Evolutionary conservation across 2,113 vertebrate species (phyloP).

Genomic region (Nothobranchius furzeri): DNA sequence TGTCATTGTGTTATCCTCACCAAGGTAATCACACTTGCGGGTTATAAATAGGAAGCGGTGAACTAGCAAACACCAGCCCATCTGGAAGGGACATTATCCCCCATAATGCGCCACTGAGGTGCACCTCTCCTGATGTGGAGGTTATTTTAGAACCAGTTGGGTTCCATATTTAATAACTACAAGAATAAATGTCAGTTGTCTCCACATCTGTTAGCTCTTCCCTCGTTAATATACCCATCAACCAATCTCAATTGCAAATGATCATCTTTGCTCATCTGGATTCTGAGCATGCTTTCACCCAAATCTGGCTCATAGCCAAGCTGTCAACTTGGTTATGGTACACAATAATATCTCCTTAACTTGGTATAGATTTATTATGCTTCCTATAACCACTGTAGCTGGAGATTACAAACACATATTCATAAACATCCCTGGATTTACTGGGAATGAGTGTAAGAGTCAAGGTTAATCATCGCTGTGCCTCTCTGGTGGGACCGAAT

Average conservation of each 20-base stretch:
- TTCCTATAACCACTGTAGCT: constrained; percentile 24
- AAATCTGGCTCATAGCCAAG: constrained; percentile 52
- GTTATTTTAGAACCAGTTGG: constrained; percentile 76
- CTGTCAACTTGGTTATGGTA: constrained; percentile 55
- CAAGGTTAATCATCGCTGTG: constrained; percentile 65
- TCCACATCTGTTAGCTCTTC: constrained; percentile 77
- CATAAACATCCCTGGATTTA: constrained; percentile 45
- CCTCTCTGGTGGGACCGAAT: constrained; percentile 55
- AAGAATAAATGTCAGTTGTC: constrained; percentile 73
- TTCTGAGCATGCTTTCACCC: constrained; percentile 43
- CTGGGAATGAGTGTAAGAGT: constrained; percentile 31
- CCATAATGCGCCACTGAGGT: constrained; percentile 69
- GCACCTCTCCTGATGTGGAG: constrained; percentile 69
- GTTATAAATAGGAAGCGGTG: constrained; percentile 64
- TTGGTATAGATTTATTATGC: constrained; percentile 50
- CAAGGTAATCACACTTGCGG: constrained; percentile 54
- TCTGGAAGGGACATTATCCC: constrained; percentile 70
- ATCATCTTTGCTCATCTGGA: constrained; percentile 56
- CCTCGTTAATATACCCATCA: constrained; percentile 73
- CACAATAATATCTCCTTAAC: constrained; percentile 53
- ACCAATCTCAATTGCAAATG: constrained; percentile 73
- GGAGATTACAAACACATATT: constrained; percentile 58
- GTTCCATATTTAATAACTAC: constrained; percentile 75
- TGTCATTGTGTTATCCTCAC: constrained; percentile 30
- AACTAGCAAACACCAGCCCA: constrained; percentile 58